A percentile compares a stretch with the other conserved stretches of the same genome.
phyloP scores from a whole-genome alignment of 2,113 vertebrate genomes.

The Anthoscopus minutus region DNA sequence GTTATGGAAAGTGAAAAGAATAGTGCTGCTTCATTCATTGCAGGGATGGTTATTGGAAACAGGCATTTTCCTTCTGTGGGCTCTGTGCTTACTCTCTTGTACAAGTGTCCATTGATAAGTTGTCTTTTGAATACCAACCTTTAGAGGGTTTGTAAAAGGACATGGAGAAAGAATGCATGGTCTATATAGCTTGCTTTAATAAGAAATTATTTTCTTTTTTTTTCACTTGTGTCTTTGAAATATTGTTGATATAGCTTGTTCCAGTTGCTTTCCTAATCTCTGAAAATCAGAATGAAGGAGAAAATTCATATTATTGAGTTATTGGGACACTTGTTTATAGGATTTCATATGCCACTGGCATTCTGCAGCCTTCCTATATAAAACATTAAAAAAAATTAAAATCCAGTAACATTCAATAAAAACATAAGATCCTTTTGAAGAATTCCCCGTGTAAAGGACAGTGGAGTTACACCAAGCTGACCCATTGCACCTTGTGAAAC shows the following conservation, averaged over 20 bases:
- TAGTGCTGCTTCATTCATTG: neutral
- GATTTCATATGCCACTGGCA: neutral
- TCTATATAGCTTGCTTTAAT: neutral
- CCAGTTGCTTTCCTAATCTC: neutral
- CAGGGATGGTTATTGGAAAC: neutral
- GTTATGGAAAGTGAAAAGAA: constrained; percentile 49
- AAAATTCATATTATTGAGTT: neutral
- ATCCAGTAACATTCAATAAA: neutral
- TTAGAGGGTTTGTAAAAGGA: neutral
- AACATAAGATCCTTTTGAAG: neutral
- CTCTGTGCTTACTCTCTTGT: neutral
- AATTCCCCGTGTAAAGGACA: neutral
- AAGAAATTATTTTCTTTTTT: neutral
- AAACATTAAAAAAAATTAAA: too few species aligned
- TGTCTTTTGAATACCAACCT: neutral
- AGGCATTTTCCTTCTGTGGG: neutral
- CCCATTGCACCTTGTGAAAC: neutral
- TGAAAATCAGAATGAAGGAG: neutral
- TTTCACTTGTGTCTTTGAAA: neutral
- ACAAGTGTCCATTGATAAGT: neutral
- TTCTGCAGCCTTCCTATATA: neutral
- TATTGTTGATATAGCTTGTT: neutral
- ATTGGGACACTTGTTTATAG: neutral
- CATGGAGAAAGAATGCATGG: neutral
- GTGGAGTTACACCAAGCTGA: neutral